Evolutionary conservation across 1,140 invertebrate species (phyloP).

Genomic region (Telenomus remus): DNA sequence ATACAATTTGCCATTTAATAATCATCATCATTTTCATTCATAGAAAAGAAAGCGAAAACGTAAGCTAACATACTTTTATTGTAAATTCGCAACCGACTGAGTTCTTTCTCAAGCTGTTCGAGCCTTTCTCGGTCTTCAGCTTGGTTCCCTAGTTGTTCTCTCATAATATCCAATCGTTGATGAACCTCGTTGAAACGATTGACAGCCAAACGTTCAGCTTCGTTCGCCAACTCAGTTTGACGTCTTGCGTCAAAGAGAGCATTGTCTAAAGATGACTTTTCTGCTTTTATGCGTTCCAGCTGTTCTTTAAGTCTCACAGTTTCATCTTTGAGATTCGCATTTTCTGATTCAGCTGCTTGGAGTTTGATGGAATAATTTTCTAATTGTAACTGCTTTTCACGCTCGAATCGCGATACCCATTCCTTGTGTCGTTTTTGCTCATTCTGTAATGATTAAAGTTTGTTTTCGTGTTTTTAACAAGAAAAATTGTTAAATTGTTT

Average conservation of each 20-base stretch:
- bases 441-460: constrained; percentile 66
- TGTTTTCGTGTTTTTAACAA: too few species aligned
- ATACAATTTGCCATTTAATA: too few species aligned
- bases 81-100: constrained; percentile 80
- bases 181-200: constrained; percentile 74
- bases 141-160: constrained; percentile 70
- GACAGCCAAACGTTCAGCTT: constrained; percentile 73
- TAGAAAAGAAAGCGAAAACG: too few species aligned
- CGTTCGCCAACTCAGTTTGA: constrained; percentile 68
- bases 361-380: constrained; percentile 75
- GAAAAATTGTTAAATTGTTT: too few species aligned
- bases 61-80: constrained; percentile 82
- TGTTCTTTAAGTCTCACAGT: constrained; percentile 76
- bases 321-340: constrained; percentile 86
- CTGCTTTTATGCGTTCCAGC: constrained; percentile 78
- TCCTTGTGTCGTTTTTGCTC: constrained; percentile 92
- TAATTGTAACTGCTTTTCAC: constrained; percentile 84
- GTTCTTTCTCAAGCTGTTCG: constrained; percentile 83
- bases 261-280: constrained; percentile 77
- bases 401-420: constrained; percentile 84
- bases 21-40: too few species aligned
- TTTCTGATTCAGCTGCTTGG: constrained; percentile 86
- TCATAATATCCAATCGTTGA: constrained; percentile 71
- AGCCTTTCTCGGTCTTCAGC: constrained; percentile 80
- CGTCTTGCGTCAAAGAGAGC: constrained; percentile 76